Base-by-base conservation (phyloP, 2,888 invertebrate species). In the Cerastis rubricosa region DNA sequence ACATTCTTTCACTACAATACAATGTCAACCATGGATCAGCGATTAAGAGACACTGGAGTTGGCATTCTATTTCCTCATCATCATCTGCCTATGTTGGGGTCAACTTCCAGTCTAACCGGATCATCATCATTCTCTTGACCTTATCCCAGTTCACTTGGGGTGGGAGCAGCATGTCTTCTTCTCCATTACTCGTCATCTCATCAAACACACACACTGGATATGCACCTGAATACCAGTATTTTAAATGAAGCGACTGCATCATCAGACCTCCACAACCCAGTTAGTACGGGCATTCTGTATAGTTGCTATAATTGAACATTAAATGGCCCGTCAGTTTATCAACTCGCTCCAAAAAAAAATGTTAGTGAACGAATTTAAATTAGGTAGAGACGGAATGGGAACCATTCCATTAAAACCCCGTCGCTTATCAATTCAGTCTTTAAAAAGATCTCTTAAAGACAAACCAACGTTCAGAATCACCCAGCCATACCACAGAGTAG, bases 371-470 rank as follows among this genome's bases (percentile, higher is more conserved):
- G 19, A 40, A 57, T 9, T 69, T 67, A 22, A 70, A 80, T 67
- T 49, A 57, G 64, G 57, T 81, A 65, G 61, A 35, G 6, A 63
- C 17, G 9, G 22, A 54, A 45, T 0, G 17, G 43, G 11, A 83
- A 22, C 57, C 9, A 63, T 83, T 69, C 14, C 43, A 71, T 77
- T 67, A 74, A 73, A 74, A 59, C 9, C 43, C 25, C 29, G 65
- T 61, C 49, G 64, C 80, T 79, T 84, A 84, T 84, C 85, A 80
- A 86, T 78, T 59, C 71, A 35, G 61, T 63, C 45, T 72, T 17
- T 47, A 74, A 79, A 79, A 80, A 57, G 74, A 87, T 84, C 70
- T 71, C 51, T 70, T 70, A 25, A 43, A 71, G 66, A 76, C 78
- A 86, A 76, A 77, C 78, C 78, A 84, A 71, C 67, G 84, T 71